Conservation (phyloP, 2,888 invertebrate genomes). For the Heliconius aoede region DNA sequence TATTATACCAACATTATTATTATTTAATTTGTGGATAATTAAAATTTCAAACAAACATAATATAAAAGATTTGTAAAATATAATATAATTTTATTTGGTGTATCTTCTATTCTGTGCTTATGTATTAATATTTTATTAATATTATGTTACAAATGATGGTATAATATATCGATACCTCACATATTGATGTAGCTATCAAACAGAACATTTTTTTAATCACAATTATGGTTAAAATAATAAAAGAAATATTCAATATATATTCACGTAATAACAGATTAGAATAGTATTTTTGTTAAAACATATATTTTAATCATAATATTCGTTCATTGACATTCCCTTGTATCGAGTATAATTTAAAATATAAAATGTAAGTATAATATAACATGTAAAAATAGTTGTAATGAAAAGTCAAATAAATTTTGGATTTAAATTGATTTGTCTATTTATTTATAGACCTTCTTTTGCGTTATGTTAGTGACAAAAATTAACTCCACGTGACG, state of each 20-base stretch:
- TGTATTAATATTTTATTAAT: no score
- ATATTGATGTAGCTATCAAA: no score
- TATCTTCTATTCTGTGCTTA: no score
- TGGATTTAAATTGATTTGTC: conserved; percentile 3
- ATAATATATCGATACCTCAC: no score
- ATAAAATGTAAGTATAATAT: not conserved
- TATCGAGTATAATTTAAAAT: not conserved
- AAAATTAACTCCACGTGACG: no score
- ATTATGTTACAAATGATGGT: no score
- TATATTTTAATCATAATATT: not conserved
- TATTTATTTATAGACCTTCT: not conserved
- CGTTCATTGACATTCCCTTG: not conserved
- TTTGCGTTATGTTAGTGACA: not conserved
- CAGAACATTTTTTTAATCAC: no score
- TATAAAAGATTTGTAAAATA: not conserved
- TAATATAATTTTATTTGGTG: no score
- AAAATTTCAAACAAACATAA: not conserved
- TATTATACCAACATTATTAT: no score
- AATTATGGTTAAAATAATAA: not conserved
- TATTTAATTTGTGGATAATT: no score
- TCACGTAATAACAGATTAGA: not conserved
- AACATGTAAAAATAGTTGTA: not conserved
- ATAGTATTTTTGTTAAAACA: not conserved
- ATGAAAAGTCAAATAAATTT: conserved; percentile 24
- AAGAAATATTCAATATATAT: not conserved